phyloP scores from a whole-genome alignment of 2,888 invertebrate species.

The Horisme vitalbata region DNA sequence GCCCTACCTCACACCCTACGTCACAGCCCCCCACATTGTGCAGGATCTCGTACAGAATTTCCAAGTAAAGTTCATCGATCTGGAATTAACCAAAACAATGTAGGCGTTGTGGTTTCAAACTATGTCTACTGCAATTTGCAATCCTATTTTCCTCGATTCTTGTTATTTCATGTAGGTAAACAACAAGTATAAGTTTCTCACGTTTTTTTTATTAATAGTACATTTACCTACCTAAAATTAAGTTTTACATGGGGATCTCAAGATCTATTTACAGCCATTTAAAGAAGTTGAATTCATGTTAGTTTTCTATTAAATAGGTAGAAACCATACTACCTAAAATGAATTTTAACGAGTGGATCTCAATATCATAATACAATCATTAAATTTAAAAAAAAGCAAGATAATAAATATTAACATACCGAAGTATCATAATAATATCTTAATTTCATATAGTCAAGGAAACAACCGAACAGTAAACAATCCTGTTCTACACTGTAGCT shows the following conservation, averaged over 20 bases:
- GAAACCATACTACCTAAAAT: too few relatives aligned
- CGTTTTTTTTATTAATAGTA: too few relatives aligned
- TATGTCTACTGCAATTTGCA: neutral
- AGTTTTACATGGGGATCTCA: too few relatives aligned
- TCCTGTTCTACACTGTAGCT: slow-evolving; percentile 44
- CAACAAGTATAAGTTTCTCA: neutral
- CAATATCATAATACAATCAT: too few relatives aligned
- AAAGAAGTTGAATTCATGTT: too few relatives aligned
- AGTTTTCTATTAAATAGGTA: too few relatives aligned
- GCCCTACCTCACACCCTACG: slow-evolving; percentile 86
- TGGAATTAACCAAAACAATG: slow-evolving; percentile 55
- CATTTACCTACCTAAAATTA: too few relatives aligned
- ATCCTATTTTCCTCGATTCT: neutral
- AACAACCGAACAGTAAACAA: slow-evolving; percentile 36
- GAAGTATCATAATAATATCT: slow-evolving; percentile 74
- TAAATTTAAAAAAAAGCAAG: neutral
- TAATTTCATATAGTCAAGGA: slow-evolving; percentile 63
- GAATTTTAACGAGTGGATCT: too few relatives aligned
- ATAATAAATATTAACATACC: slow-evolving; percentile 52
- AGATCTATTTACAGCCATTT: too few relatives aligned
- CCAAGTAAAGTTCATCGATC: slow-evolving; percentile 94
- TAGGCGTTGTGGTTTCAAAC: neutral
- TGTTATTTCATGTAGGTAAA: neutral
- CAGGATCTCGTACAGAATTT: slow-evolving; percentile 91
- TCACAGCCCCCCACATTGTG: slow-evolving; percentile 94